Evolutionary conservation across 2,797 vertebrate genomes (phyloP), one percentile per base, ranked within the genome.

Genomic region (Anableps anableps): DNA sequence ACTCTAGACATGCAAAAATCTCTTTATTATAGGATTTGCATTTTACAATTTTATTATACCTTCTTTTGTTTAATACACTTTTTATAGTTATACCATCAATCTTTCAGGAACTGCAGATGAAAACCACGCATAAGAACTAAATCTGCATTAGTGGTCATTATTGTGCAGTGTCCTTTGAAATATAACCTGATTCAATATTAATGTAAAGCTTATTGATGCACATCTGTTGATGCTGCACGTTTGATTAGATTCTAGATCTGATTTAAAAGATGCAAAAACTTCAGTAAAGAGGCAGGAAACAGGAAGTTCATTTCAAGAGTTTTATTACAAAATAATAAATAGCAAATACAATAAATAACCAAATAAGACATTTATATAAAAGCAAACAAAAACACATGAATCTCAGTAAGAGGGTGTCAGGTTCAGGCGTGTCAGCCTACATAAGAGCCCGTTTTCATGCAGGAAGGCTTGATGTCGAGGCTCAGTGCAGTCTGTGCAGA

Each of bases 311-410:
- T 92, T 88, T 50, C 16, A 2, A 75, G 4, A 43, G 85, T 83
- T 88, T 94, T 86, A 91, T 88, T 92, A 83, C 87, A 91, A 83
- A 72, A 83, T 64, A 95, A 95, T 95, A 95, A 95, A 94, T 95
- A 95, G 82, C 85, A 94, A 92, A 93, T 92, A 84, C 11, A 95
- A 95, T 94, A 93, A 94, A 94, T 93, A 93, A 81, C 86, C 88
- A 94, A 92, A 94, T 92, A 94, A 72, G 47, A 86, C 85, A 88
- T 86, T 1, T 29, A 66, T 36, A 84, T 21, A 85, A 34, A 73
- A 75, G 1, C 26, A n/a, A 13, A 3, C 38, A 41, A 41, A 3
- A 41, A 41, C 38, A 83, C 77, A 58, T 83, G 50, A 76, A 82
- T 72, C 66, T 13, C 51, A 82, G n/a, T 21, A 71, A 5, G 23